Conservation (phyloP, 2,888 invertebrate species). For the Drosophila stalkeri region DNA sequence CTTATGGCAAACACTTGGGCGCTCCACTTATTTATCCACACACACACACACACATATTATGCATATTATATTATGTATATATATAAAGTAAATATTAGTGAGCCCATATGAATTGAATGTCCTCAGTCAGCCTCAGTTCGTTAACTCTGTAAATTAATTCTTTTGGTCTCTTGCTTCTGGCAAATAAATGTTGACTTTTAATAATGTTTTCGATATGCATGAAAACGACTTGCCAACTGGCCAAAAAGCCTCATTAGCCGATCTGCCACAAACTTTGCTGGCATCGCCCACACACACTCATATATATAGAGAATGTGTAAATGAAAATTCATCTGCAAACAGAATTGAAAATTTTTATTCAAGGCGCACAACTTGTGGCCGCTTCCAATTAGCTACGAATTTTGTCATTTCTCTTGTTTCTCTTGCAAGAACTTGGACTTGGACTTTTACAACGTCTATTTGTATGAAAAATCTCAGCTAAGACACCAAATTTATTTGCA, state of each 20-base stretch:
- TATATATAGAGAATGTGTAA: constrained; percentile 22
- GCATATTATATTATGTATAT: no score
- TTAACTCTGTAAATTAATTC: constrained; percentile 50
- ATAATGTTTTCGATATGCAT: constrained; percentile 61
- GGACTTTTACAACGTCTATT: background rate
- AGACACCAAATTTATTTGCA: background rate
- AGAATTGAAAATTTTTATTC: background rate
- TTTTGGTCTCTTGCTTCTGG: constrained; percentile 23
- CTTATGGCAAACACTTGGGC: constrained; percentile 32
- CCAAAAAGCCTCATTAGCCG: constrained; percentile 44
- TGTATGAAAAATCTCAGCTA: background rate
- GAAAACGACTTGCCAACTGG: constrained; percentile 42
- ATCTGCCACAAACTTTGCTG: constrained; percentile 27
- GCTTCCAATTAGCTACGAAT: constrained; percentile 41
- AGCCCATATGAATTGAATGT: background rate
- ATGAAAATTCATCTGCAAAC: constrained; percentile 27
- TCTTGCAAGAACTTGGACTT: background rate
- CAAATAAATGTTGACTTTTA: constrained; percentile 31
- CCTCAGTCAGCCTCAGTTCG: background rate
- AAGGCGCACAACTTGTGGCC: constrained; percentile 26
- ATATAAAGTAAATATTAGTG: no score
- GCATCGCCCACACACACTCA: background rate
- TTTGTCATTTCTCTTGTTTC: constrained; percentile 28
- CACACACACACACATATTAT: no score
- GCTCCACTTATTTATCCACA: background rate